Evolutionary conservation across 2,888 invertebrate genomes (phyloP).

Genomic region (Girardia tigrina): DNA sequence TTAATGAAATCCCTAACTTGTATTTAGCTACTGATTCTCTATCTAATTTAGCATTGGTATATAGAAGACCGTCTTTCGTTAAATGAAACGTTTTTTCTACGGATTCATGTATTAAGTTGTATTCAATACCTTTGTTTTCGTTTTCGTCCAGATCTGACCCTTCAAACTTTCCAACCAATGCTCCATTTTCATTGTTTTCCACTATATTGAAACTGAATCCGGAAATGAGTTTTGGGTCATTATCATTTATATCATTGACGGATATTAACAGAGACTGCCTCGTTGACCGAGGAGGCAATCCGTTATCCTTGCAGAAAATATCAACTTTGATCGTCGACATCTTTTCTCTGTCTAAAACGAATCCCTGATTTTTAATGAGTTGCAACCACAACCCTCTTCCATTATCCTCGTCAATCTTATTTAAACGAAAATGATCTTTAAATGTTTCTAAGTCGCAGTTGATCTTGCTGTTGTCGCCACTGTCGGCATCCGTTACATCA

Average conservation of each 20-base stretch:
- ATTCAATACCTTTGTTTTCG: constrained; percentile 1
- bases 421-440: background rate
- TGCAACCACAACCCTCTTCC: background rate
- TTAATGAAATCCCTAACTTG: background rate
- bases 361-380: constrained; percentile 24
- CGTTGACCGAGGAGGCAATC: background rate
- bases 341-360: constrained; percentile 25
- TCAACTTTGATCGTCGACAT: background rate
- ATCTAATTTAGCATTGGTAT: constrained; percentile 25
- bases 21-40: constrained; percentile 24
- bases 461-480: background rate
- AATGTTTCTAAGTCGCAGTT: constrained; percentile 28
- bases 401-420: background rate
- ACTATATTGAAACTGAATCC: background rate
- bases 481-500: constrained; percentile 32
- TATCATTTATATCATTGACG: constrained; percentile 30
- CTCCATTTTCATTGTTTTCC: constrained; percentile 30
- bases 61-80: background rate
- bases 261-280: background rate
- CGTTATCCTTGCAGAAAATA: constrained; percentile 31
- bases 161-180: constrained; percentile 18
- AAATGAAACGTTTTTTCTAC: background rate
- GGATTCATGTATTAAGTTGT: background rate
- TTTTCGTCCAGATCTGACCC: constrained; percentile 10
- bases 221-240: constrained; percentile 24